phyloP scores from a whole-genome alignment of 1,140 invertebrate species.

The Cydia amplana region DNA sequence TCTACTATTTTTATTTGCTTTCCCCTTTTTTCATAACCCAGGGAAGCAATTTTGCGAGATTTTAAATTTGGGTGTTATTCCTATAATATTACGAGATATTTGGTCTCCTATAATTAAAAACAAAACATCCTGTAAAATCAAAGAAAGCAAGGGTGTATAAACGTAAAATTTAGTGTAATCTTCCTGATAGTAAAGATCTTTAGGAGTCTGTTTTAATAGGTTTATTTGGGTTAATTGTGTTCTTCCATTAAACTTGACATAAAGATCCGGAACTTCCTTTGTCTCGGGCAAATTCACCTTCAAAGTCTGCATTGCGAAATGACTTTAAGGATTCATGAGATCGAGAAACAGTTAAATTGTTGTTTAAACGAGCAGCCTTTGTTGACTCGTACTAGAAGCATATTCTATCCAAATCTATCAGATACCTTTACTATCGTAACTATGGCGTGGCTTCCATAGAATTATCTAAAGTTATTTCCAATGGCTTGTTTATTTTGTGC shows the following conservation, averaged over 20 bases:
- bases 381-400: background rate
- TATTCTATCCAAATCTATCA: background rate
- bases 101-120: no score
- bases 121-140: no score
- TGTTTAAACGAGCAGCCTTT: no score
- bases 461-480: no score
- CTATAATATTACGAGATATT: no score
- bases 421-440: background rate
- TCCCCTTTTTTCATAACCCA: background rate
- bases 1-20: conserved; percentile 13
- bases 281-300: background rate
- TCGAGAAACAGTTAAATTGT: no score
- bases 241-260: conserved; percentile 27
- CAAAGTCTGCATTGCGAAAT: background rate
- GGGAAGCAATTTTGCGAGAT: background rate
- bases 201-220: conserved; percentile 13
- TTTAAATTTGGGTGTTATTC: background rate
- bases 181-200: background rate
- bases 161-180: background rate
- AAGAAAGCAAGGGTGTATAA: background rate
- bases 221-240: conserved; percentile 8
- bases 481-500: background rate
- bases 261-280: conserved; percentile 22
- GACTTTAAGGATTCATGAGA: conserved; percentile 6
- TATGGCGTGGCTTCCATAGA: background rate